Evolutionary conservation across 2,888 invertebrate genomes (phyloP), one percentile per base, ranked within the genome.

Genomic region (Amaurobius ferox): DNA sequence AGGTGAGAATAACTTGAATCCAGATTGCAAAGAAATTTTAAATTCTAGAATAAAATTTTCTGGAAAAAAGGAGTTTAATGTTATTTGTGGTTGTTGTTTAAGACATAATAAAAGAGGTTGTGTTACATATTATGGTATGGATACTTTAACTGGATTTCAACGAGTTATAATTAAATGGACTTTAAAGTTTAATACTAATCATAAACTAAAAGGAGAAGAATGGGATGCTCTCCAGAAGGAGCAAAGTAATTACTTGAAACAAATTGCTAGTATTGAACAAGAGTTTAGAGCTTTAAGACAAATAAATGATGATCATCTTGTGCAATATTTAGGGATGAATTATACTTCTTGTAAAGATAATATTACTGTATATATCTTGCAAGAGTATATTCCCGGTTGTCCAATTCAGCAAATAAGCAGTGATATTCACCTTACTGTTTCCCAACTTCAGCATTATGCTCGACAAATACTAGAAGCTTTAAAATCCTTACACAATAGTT

Each of bases 131-230:
- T 93, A 94, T 26, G 96, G 95, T 6, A 93, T 97, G 26, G 97
- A 97, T 90, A 93, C 93, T 76, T 93, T 93, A 80, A 93, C 94
- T 16, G 96, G 96, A 0, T 94, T 95, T 88, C 90, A 95, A 68
- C 92, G 96, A 0, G 94, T 95, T 35, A 92, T 96, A 16, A 94
- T 94, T 30, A 96, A 96, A 91, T 97, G 97, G 97, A 89, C 90
- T 5, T 80, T 91, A 9, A 90, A 90, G 72, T 91, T 91, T 90
- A 87, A 90, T 88, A 74, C 88, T 28, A 89, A 89, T 28, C 88
- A 89, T 55, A 90, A 90, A 86, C 88, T 89, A 3, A 88, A 88
- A 35, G 73, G 86, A 3, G 88, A 88, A 16, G 86, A 89, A 32
- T 89, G 89, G 66, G 88, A 89, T 6, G 89, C 89, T 29, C 88